Evolutionary conservation across 2,113 vertebrate genomes (phyloP), one percentile per base, ranked within the genome.

Genomic region (Dryoscopus gambensis): DNA sequence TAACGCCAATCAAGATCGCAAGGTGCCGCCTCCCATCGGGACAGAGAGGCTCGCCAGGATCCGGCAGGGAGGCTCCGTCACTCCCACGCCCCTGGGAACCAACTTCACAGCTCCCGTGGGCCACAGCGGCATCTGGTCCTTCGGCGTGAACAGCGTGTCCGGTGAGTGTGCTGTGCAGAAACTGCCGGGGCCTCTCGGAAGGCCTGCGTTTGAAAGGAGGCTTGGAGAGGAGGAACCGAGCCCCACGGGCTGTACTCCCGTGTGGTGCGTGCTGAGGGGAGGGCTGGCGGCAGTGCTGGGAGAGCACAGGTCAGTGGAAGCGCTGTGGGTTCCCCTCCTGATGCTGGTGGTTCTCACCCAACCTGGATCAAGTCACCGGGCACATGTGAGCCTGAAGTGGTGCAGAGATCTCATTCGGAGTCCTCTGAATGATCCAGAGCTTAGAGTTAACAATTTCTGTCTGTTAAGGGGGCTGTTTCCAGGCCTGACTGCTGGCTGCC

Each of bases 101-200:
- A 99, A 98, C 98, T 99, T 99, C 97, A 98, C 99, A 0, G 98
- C 99, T 47, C 98, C 99, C 6, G 99, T 99, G 22, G 99, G 99
- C 68, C 99, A 99, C 87, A 99, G 99, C 64, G 99, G 99, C 88
- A 99, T 99, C 94, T 99, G 99, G 99, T 99, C 99, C 42, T 99
- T 99, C 31, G 99, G 99, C 9, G 99, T 99, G 17, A 99, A 99
- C 87, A 99, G 98, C 55, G 98, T 98, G 64, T 99, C 99, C 52
- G 99, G 99, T 99, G 87, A 92, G 97, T 62, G 56, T n/a, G 9
- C n/a, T 6, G 20, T 0, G 0, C 5, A 8, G 13, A 5, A 21
- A 1, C 31, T 15, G 14, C 13, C 24, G 4, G 50, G 46, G 50
- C 50, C 47, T 57, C 60, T 15, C 0, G 0, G 13, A 13, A 62